A percentile compares a stretch with the other conserved stretches of the same genome.
Evolutionary conservation across 2,797 vertebrate species (phyloP).

Genomic region (Emys orbicularis): DNA sequence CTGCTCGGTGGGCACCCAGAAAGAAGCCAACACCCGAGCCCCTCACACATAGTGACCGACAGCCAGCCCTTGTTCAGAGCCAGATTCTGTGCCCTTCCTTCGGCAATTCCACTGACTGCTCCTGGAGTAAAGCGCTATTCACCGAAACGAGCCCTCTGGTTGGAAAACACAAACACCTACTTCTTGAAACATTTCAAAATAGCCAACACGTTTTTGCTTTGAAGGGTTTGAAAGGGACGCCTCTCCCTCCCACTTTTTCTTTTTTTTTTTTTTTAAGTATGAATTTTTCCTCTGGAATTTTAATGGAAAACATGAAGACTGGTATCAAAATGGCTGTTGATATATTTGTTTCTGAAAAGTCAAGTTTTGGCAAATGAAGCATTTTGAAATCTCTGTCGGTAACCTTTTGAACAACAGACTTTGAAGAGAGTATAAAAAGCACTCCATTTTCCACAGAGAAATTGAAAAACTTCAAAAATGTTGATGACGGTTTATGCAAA

Average conservation of each 20-base stretch:
- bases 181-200: not conserved
- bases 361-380: not conserved
- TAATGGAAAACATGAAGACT: not conserved
- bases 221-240: not conserved
- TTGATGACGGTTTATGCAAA: not conserved
- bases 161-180: not conserved
- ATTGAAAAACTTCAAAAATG: not conserved
- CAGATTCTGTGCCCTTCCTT: not conserved
- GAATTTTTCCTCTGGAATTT: not conserved
- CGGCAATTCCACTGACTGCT: not conserved
- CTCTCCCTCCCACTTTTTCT: not conserved
- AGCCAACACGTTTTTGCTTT: not conserved
- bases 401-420: not conserved
- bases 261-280: not conserved
- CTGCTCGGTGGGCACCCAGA: not conserved
- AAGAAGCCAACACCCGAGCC: not conserved
- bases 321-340: not conserved
- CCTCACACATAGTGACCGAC: not conserved
- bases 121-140: not conserved
- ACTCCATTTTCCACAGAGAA: not conserved
- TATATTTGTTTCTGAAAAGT: not conserved
- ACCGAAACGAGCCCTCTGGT: too few relatives aligned
- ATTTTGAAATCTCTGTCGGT: not conserved
- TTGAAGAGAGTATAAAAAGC: not conserved
- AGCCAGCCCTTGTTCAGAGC: not conserved